Conservation (phyloP, 2,888 invertebrate species). For the Bellardia bayeri region DNA sequence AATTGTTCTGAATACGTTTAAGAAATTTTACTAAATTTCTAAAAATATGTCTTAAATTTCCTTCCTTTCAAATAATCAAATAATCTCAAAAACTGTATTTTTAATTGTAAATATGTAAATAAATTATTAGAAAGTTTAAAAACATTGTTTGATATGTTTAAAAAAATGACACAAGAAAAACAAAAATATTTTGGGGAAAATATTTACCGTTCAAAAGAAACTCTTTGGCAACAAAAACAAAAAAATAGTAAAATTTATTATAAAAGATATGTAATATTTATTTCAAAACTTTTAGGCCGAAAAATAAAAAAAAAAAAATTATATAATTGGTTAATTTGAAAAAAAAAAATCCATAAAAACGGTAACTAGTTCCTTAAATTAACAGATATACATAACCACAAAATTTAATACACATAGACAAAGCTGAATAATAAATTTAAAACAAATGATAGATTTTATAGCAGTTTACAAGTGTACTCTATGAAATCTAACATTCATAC, state of each 20-base stretch:
- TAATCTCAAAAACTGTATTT: not conserved
- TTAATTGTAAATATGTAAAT: slow-evolving; percentile 52
- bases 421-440: not conserved
- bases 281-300: slow-evolving; percentile 59
- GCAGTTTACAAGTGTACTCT: not conserved
- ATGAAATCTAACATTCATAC: not conserved
- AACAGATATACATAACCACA: slow-evolving; percentile 75
- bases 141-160: slow-evolving; percentile 14
- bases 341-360: slow-evolving; percentile 76
- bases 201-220: slow-evolving; percentile 58
- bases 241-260: slow-evolving; percentile 20
- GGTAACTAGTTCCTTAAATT: slow-evolving; percentile 83
- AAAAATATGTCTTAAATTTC: not conserved
- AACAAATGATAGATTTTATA: slow-evolving; percentile 30
- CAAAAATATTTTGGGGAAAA: slow-evolving; percentile 47
- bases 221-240: slow-evolving; percentile 28
- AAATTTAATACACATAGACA: slow-evolving; percentile 49
- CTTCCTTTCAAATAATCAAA: not conserved
- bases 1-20: too few relatives aligned
- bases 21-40: too few relatives aligned
- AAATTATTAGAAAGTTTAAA: not conserved
- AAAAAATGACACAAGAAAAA: not conserved
- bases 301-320: slow-evolving; percentile 43
- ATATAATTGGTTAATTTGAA: slow-evolving; percentile 63
- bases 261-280: slow-evolving; percentile 30